Base-by-base conservation (phyloP, 2,888 invertebrate genomes). In the Brachylomia viminalis region DNA sequence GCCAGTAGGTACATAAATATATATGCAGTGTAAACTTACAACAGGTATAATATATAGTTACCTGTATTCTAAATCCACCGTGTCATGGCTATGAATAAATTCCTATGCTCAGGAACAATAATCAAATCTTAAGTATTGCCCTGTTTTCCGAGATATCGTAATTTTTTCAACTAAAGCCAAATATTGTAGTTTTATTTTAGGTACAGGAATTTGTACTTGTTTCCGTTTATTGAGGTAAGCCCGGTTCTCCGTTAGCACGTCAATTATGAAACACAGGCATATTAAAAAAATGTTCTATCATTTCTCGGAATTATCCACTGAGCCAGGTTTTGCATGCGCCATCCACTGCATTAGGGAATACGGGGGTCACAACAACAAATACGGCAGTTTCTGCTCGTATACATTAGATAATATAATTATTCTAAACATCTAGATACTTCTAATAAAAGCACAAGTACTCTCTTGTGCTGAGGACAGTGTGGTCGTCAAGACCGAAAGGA, bases 161-260 rank as follows among this genome's bases (percentile, higher is more conserved):
- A 54, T 1, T 38, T 42, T 33, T 66, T 49, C n/a, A 75, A 81
- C 56, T 49, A 81, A 80, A 75, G 45, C 38, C 33, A 67, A 38
- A 11, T 11, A 54, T 54, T 15, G 17, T 27, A 64, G 45, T 61
- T 54, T 56, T 77, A 47, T 58, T 64, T 33, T 38, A 15, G 1
- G 7, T 38, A 42, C 49, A 27, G 49, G 15, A 61, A 52, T 82
- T 82, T 82, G 82, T 82, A 82, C 82, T 84, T 54, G 33, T 54
- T 45, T 72, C 7, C 13, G 74, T 65, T 15, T 20, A 13, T 74
- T 54, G 20, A 66, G 45, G 33, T 76, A 49, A 49, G 68, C 72
- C 81, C 69, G 71, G 80, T 75, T 82, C 80, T 80, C 80, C 80
- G 72, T 62, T 80, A 82, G 56, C 80, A 80, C 84, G 62, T 47